These are phyloP conservation scores for Thaleichthys pacificus DNA, from an alignment of 2,797 vertebrate genomes.

Conservation along the genomic window DNA sequence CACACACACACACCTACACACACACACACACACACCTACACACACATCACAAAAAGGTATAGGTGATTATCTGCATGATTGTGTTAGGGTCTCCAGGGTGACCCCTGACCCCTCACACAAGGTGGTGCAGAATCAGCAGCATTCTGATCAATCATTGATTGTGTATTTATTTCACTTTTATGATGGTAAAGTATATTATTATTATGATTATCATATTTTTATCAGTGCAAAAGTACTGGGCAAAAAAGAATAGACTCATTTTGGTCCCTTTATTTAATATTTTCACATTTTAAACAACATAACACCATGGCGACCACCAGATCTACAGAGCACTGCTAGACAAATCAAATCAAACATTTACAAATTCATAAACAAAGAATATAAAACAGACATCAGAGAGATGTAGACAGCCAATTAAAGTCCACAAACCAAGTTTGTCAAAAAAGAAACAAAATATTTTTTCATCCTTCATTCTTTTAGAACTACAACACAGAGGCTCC, in stretches of 20 bases:
- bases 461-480: not conserved
- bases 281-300: constrained; percentile 82
- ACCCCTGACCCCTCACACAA: no score
- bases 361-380: constrained; percentile 42
- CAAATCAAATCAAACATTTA: constrained; percentile 49
- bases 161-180: not conserved
- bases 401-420: constrained; percentile 36
- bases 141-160: no score
- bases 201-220: no score
- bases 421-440: constrained; percentile 18
- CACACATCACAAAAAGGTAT: not conserved
- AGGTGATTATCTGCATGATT: not conserved
- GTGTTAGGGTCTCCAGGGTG: no score
- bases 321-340: constrained; percentile 75
- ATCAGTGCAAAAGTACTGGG: not conserved
- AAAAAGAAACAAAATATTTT: constrained; percentile 11
- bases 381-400: constrained; percentile 16
- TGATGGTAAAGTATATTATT: not conserved
- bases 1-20: no score
- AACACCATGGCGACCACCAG: constrained; percentile 77
- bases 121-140: no score
- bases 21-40: no score
- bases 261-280: constrained; percentile 82
- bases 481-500: not conserved
- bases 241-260: constrained; percentile 42